A percentile compares a stretch with the other conserved stretches of the same genome.
phyloP scores from a whole-genome alignment of 53 echinoderm and acorn worm genomes.

The Arbacia lixula region DNA sequence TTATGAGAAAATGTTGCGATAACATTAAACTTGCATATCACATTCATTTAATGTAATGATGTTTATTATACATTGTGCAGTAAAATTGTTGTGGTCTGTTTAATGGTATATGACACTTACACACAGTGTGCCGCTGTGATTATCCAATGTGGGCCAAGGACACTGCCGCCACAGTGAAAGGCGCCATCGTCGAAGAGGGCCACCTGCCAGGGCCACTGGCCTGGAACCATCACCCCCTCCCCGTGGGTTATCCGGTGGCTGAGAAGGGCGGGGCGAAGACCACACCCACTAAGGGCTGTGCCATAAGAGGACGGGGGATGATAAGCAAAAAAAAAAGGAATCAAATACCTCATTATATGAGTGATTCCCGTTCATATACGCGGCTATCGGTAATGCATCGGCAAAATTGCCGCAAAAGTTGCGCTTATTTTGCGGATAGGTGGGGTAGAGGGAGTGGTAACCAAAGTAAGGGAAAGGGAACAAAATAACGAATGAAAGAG shows the following conservation, averaged over 20 bases:
- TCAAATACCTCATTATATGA: no score
- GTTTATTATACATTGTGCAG: no score
- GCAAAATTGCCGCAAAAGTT: not conserved
- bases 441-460: not conserved
- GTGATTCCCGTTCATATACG: no score
- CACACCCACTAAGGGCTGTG: conserved; percentile 1
- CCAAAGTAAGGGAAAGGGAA: no score
- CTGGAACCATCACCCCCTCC: conserved; percentile 9
- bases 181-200: not conserved
- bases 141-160: conserved; percentile 31
- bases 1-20: no score
- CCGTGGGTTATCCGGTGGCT: conserved; percentile 39
- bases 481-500: no score
- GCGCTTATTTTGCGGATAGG: not conserved
- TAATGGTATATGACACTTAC: conserved; percentile 17
- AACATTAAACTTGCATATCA: no score
- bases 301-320: no score
- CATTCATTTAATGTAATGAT: no score
- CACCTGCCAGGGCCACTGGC: conserved; percentile 43
- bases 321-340: no score
- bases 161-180: conserved; percentile 24
- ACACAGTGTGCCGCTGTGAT: conserved; percentile 53
- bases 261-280: not conserved
- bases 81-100: no score
- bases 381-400: not conserved